A percentile compares a stretch with the other conserved stretches of the same genome.
phyloP scores from a whole-genome alignment of 1,140 invertebrate species.

The Drosophila baimaii region DNA sequence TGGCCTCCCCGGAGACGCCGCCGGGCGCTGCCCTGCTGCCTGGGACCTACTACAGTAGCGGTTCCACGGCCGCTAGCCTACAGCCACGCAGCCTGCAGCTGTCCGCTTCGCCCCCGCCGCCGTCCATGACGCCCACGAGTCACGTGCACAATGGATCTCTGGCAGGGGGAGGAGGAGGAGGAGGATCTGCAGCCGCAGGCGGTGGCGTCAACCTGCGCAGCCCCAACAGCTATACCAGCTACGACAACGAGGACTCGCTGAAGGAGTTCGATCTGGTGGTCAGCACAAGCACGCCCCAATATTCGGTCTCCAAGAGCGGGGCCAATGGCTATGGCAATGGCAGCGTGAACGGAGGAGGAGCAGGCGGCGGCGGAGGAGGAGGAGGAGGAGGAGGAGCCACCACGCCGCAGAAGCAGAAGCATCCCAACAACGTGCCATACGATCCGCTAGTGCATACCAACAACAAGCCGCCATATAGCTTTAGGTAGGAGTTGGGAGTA shows the following conservation, averaged over 20 bases:
- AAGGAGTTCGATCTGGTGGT: constrained; percentile 78
- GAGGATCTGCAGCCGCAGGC: background rate
- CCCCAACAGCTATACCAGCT: constrained; percentile 78
- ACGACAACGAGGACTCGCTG: constrained; percentile 80
- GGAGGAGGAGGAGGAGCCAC: constrained; percentile 6
- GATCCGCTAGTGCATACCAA: constrained; percentile 91
- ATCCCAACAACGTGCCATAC: constrained; percentile 90
- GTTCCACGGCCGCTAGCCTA: background rate
- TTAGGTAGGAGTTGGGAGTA: too few relatives aligned
- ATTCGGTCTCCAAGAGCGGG: constrained; percentile 24
- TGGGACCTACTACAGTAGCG: constrained; percentile 41
- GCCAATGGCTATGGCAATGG: constrained; percentile 48
- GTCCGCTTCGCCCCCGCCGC: constrained; percentile 63
- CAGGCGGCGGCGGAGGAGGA: background rate
- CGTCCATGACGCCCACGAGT: constrained; percentile 56
- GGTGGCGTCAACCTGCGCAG: constrained; percentile 59
- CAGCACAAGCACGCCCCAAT: constrained; percentile 73
- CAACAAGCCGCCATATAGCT: constrained; percentile 96
- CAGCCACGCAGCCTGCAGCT: constrained; percentile 54
- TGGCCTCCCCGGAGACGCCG: constrained; percentile 53
- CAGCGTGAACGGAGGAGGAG: constrained; percentile 5
- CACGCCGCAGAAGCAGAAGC: constrained; percentile 86
- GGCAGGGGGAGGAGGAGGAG: background rate
- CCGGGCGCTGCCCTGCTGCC: constrained; percentile 40
- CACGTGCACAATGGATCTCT: constrained; percentile 43